Base-by-base conservation (phyloP, 2,888 invertebrate genomes). In the Ctena decussata region DNA sequence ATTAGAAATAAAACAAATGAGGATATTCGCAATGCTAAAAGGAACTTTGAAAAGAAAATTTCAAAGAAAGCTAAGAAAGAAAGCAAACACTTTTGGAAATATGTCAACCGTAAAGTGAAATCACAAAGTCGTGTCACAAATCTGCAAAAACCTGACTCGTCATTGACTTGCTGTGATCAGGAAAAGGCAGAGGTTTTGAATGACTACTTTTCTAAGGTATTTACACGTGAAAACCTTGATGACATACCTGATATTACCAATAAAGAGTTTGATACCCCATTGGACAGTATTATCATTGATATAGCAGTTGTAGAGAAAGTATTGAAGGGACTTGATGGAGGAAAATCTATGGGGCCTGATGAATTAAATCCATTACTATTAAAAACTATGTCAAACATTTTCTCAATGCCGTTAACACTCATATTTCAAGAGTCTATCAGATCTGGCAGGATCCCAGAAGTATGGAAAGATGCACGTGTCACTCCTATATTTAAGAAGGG, bases 121-220 rank as follows among this genome's bases (percentile, higher is more conserved):
- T 35, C 72, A 6, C 44, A 21, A 39, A 24, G 37, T 8, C 12
- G 32, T 32, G 49, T 78, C 2, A 39, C 53, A n/a, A 71, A 71
- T 37, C 35, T 78, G 6, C 32, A 69, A 37, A n/a, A 21, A 27
- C 8, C 39, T n/a, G 65, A 71, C 32, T 41, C 71, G 0, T 24
- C 60, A 37, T 35, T 72, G 32, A 27, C 37, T 1, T 71, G 12
- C 18, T 24, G 21, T 30, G 39, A 78, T 53, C 41, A 78, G 21
- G 78, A 78, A 39, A 78, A 71, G 24, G 78, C 57, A 21, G 78
- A 72, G 1, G 71, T 78, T n/a, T 57, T 78, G 37, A 78, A 78
- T 57, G 18, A 57, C 1, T 71, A 44, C 21, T 78, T 78, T 46
- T 32, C 71, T 37, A 78, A 15, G 70, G 77, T 77, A 12, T 77